Evolutionary conservation across 2,888 invertebrate genomes (phyloP), one percentile per base, ranked within the genome.

Genomic region (Mamestra brassicae): DNA sequence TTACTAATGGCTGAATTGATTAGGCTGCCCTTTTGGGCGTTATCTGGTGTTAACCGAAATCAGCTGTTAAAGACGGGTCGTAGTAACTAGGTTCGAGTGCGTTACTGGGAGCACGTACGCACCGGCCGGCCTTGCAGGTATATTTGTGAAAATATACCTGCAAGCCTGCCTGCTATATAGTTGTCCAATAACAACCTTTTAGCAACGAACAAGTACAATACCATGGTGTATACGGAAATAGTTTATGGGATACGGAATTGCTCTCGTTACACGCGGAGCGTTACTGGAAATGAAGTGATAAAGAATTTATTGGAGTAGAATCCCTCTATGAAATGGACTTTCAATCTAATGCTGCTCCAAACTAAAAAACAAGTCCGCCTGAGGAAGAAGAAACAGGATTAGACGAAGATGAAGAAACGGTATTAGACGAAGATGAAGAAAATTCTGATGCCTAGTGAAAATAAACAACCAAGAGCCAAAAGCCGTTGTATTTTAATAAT

Each of bases 41-140:
- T 84, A 78, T 83, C 74, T 62, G 47, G 55, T 65, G 42, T 38
- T 76, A 54, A 65, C 73, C 63, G 71, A 83, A 83, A 77, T 80
- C 68, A 76, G 77, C 67, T 76, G 81, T 71, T 70, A 60, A 67
- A 76, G 45, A 65, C 76, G 71, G 88, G 87, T 86, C 88, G 78
- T 64, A 72, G 62, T 74, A 58, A 80, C 63, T 77, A 70, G 72
- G 68, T 81, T 89, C 83, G 88, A 86, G 81, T 89, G 90, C 91
- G 91, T 87, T 89, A 61, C 67, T 34, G 74, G 63, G 74, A 86
- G 85, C 94, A 94, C 94, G 94, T 94, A 94, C 89, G 91, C 93
- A 90, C 87, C 63, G 76, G 54, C 71, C 81, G 89, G 80, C 90
- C 90, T 90, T 88, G 87, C 67, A 69, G 71, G 76, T 88, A 81